Conservation (phyloP, 1,140 invertebrate genomes). For the Maconellicoccus hirsutus region DNA sequence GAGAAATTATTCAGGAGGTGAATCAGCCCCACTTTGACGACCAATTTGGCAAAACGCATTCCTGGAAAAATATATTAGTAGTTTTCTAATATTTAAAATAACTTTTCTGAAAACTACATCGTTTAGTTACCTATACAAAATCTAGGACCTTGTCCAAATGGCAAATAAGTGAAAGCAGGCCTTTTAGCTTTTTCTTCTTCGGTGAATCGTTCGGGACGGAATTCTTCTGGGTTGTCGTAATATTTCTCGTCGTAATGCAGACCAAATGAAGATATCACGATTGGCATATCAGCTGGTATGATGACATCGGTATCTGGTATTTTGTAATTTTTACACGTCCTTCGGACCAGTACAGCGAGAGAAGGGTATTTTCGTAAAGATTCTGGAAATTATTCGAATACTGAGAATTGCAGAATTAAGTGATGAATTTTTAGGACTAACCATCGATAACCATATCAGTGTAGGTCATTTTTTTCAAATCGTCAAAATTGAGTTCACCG, state of each 20-base stretch:
- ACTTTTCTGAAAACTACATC: too few species aligned
- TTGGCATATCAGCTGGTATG: constrained; percentile 38
- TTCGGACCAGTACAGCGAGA: constrained; percentile 39
- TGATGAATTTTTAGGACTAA: constrained; percentile 30
- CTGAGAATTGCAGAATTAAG: too few species aligned
- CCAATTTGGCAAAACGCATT: too few species aligned
- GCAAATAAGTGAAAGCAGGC: constrained; percentile 41
- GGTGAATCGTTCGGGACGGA: constrained; percentile 47
- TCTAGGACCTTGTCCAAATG: constrained; percentile 54
- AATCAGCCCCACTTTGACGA: too few species aligned
- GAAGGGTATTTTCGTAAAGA: constrained; percentile 35
- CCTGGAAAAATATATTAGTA: too few species aligned
- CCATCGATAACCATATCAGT: constrained; percentile 40
- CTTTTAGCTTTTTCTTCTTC: constrained; percentile 28
- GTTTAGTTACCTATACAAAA: constrained; percentile 49
- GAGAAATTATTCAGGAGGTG: too few species aligned
- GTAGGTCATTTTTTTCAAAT: constrained; percentile 40
- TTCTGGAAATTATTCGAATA: constrained; percentile 13
- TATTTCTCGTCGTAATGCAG: constrained; percentile 50
- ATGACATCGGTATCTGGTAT: constrained; percentile 38
- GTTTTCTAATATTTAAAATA: too few species aligned
- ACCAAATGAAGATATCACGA: constrained; percentile 43
- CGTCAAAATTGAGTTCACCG: constrained; percentile 40
- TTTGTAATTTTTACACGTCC: constrained; percentile 39
- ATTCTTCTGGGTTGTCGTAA: constrained; percentile 50